Evolutionary conservation across 2,888 invertebrate genomes (phyloP).

Genomic region (Acheta domesticus): DNA sequence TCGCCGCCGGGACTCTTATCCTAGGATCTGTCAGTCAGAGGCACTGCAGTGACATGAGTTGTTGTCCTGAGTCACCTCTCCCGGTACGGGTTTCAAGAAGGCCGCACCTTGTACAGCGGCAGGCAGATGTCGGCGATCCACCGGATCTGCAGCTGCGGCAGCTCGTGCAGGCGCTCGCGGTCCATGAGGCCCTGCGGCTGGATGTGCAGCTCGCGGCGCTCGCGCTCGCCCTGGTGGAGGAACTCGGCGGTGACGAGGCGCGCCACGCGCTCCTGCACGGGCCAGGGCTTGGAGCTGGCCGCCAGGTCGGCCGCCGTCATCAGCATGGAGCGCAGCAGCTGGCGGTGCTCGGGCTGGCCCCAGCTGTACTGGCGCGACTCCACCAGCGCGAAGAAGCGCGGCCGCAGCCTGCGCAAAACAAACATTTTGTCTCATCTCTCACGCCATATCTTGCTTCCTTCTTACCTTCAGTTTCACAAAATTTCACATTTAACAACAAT

Average conservation of each 20-base stretch:
- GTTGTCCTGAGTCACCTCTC: too few relatives aligned
- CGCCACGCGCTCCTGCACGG: conserved; percentile 54
- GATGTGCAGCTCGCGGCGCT: conserved; percentile 51
- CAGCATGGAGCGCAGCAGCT: conserved; percentile 50
- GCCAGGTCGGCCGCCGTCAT: conserved; percentile 61
- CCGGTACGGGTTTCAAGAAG: too few relatives aligned
- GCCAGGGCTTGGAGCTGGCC: conserved; percentile 59
- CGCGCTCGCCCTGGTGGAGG: conserved; percentile 54
- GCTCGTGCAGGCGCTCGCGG: conserved; percentile 53
- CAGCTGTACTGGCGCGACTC: conserved; percentile 48
- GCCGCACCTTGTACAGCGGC: conserved; percentile 50
- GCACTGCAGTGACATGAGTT: too few relatives aligned
- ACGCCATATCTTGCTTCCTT: too few relatives aligned
- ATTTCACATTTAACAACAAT: too few relatives aligned
- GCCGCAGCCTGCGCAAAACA: conserved; percentile 46
- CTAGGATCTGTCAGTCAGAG: too few relatives aligned
- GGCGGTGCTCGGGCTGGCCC: conserved; percentile 48
- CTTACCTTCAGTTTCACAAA: too few relatives aligned
- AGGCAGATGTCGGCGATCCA: conserved; percentile 49
- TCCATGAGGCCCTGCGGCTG: conserved; percentile 59
- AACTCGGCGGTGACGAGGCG: conserved; percentile 53
- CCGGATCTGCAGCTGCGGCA: conserved; percentile 55
- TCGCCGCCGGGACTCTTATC: too few relatives aligned
- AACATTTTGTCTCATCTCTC: too few relatives aligned
- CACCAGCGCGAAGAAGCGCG: conserved; percentile 51